phyloP scores from a whole-genome alignment of 53 echinoderm and acorn worm genomes.

The Hippasteria phrygiana region DNA sequence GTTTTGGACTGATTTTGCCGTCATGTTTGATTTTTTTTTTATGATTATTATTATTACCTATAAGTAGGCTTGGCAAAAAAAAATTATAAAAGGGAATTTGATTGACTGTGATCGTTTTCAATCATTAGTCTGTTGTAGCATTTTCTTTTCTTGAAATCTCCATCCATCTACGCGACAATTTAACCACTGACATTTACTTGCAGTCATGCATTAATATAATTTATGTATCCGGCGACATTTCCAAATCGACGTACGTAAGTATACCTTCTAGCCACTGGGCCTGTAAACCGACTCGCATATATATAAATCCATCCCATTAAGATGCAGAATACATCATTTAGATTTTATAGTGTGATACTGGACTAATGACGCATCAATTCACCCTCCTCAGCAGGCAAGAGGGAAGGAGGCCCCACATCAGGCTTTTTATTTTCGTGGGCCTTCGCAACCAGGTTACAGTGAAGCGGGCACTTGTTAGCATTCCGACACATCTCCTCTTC shows the following conservation, averaged over 20 bases:
- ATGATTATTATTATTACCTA: no score
- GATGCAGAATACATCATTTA: slow-evolving; percentile 25
- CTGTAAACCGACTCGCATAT: background rate
- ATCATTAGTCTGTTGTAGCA: no score
- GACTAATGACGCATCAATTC: slow-evolving; percentile 39
- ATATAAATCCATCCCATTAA: slow-evolving; percentile 1
- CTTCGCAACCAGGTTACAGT: background rate
- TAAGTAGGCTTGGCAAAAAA: no score
- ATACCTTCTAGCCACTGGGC: background rate
- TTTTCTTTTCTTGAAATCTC: background rate
- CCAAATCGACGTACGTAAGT: background rate
- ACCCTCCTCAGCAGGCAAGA: background rate
- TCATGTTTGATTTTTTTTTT: no score
- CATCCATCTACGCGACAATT: background rate
- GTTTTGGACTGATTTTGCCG: no score
- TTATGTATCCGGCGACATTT: slow-evolving; percentile 15
- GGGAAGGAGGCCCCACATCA: background rate
- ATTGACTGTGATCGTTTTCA: no score
- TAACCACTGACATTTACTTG: background rate
- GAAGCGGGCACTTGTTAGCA: slow-evolving; percentile 28
- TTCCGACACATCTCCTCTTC: background rate
- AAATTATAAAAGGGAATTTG: no score
- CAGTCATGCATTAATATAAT: slow-evolving; percentile 2
- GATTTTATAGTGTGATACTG: background rate
- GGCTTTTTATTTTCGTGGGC: background rate